Evolutionary conservation across 2,113 vertebrate genomes (phyloP).

Genomic region (Oncorhynchus clarkii): DNA sequence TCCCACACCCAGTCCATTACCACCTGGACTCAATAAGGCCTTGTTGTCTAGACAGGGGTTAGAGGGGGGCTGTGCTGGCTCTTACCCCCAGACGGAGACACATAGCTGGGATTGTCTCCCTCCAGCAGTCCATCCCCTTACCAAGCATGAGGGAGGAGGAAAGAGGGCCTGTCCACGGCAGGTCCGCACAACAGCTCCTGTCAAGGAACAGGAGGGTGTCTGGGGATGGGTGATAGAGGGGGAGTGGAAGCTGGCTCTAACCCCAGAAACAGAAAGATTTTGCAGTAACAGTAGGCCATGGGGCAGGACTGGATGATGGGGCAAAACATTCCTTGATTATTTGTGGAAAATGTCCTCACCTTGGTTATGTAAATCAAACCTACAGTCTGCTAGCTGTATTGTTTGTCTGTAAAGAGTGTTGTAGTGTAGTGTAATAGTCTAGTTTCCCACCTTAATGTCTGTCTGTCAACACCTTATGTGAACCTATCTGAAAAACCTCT

Average conservation of each 20-base stretch:
- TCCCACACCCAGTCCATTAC: slow-evolving; percentile 21
- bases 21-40: slow-evolving; percentile 58
- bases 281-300: slow-evolving; percentile 24
- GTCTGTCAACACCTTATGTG: not conserved
- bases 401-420: not conserved
- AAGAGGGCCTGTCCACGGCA: not conserved
- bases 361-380: not conserved
- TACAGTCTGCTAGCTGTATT: not conserved
- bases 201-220: not conserved
- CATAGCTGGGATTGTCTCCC: slow-evolving; percentile 27
- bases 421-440: no score
- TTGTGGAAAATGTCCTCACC: not conserved
- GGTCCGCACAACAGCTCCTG: slow-evolving; percentile 38
- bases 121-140: slow-evolving; percentile 10
- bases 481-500: not conserved
- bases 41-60: slow-evolving; percentile 33
- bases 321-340: not conserved
- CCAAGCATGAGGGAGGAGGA: not conserved
- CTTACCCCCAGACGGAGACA: slow-evolving; percentile 29
- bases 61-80: not conserved
- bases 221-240: not conserved
- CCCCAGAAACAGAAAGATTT: slow-evolving; percentile 10
- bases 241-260: slow-evolving; percentile 12
- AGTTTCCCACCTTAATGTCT: not conserved
- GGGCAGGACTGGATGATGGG: not conserved